Conservation (phyloP, 2,113 vertebrate species). For the western clawed frog (Xenopus tropicalis) region DNA sequence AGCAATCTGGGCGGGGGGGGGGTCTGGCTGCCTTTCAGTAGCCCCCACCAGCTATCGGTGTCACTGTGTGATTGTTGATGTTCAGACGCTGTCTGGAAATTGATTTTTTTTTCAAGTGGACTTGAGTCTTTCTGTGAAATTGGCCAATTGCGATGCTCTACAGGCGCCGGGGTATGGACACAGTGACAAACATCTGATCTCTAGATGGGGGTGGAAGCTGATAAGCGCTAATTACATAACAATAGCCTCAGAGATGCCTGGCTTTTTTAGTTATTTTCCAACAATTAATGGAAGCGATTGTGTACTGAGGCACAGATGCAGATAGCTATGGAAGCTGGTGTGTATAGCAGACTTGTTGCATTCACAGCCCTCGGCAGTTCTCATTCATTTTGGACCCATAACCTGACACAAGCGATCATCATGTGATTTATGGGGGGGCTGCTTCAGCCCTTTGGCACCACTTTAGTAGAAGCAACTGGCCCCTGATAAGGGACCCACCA, state of each 20-base stretch:
- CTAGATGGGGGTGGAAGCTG: neutral
- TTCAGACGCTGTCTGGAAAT: slow-evolving; percentile 36
- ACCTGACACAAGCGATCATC: too few species aligned
- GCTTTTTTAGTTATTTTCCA: neutral
- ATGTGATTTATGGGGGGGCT: too few species aligned
- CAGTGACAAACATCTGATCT: neutral
- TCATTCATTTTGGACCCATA: too few species aligned
- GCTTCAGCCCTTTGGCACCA: too few species aligned
- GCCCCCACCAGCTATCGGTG: neutral
- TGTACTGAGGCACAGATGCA: neutral
- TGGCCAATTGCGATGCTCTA: slow-evolving; percentile 15
- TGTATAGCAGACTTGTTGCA: too few species aligned
- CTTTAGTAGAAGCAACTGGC: too few species aligned
- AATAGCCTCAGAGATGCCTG: neutral
- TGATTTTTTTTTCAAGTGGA: slow-evolving; percentile 40
- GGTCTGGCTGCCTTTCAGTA: slow-evolving; percentile 3
- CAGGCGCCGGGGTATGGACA: slow-evolving; percentile 15
- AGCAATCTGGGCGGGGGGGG: neutral
- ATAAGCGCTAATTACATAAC: slow-evolving; percentile 15
- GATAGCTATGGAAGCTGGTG: neutral
- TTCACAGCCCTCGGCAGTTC: too few species aligned
- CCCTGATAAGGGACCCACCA: too few species aligned
- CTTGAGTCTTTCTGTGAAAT: slow-evolving; percentile 24
- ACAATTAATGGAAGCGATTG: neutral
- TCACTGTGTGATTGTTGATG: slow-evolving; percentile 10